These are phyloP conservation scores for Ophiodon elongatus DNA, from an alignment of 2,113 vertebrate genomes.

Conservation along the genomic window DNA sequence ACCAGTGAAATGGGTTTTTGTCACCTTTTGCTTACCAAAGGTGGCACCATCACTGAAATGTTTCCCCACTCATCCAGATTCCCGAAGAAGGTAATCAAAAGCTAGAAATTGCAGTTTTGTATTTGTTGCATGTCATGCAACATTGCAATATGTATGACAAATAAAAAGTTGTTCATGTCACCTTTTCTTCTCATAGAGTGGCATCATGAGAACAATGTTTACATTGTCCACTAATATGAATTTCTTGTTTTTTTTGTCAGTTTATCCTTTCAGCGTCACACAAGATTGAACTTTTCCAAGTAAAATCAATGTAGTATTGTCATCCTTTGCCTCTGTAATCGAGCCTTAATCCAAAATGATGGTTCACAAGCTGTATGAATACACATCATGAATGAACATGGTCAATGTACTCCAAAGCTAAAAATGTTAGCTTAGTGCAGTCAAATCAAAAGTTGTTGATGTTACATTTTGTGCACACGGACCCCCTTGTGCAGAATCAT, in stretches of 20 bases:
- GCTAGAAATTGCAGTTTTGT: neutral
- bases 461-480: neutral
- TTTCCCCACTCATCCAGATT: neutral
- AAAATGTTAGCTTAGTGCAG: neutral
- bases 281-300: neutral
- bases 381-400: neutral
- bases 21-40: slow-evolving; percentile 35
- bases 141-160: neutral
- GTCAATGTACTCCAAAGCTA: neutral
- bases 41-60: slow-evolving; percentile 13
- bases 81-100: neutral
- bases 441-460: neutral
- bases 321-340: neutral
- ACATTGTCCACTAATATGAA: neutral
- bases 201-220: neutral
- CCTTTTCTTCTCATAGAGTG: neutral
- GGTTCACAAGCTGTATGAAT: neutral
- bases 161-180: neutral
- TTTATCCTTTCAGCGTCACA: neutral
- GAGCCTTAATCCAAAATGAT: neutral
- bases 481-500: neutral
- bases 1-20: slow-evolving; percentile 22
- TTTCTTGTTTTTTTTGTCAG: neutral
- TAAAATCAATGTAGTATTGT: neutral
- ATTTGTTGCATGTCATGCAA: neutral